Base-by-base conservation (phyloP, 30 jellyfish, hydroid and myxozoan genomes). In the Aurelia aurita region DNA sequence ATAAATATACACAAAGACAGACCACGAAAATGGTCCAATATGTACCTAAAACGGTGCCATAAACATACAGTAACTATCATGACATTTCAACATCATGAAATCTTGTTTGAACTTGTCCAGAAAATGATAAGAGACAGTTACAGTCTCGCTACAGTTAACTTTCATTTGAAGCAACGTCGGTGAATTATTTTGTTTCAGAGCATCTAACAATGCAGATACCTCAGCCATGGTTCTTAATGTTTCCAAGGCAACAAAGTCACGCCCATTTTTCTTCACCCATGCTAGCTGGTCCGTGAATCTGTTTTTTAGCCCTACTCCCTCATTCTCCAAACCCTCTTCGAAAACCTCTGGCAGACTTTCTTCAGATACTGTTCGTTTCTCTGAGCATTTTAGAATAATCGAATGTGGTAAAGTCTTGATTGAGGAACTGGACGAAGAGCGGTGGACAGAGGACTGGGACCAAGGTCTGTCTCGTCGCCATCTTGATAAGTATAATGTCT, bases 191-290 rank as follows among this genome's bases (percentile, higher is more conserved):
- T 75, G 81, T 1, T 60, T 57, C 35, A 87, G 69, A 27, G 69
- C 90, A 26, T 8, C 26, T 49, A 87, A 45, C 78, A 87, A 57
- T 13, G 96, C 96, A 15, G 84, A 12, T 5, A 87, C 74, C 34
- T 87, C 96, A 19, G 51, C 47, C 69, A 68, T n/a, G 21, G 90
- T 51, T 0, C 35, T 20, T 69, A 87, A 26, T n/a, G 78, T 63
- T 47, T 87, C 96, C 90, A 87, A 15, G 67, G 90, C 90, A 47
- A 87, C 96, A 46, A 72, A 76, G 34, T 87, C 96, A 14, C 53
- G 71, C 23, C 90, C 96, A 9, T 83, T 83, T n/a, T 71, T 87
- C 62, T 58, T 39, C 26, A 83, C 69, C 93, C 93, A 83, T 4
- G 83, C 51, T 10, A 83, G 68, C 63, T 84, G 88, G 13, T 72